Evolutionary conservation across 2,113 vertebrate genomes (phyloP), one percentile per base, ranked within the genome.

Genomic region (Hemiprocne comata): DNA sequence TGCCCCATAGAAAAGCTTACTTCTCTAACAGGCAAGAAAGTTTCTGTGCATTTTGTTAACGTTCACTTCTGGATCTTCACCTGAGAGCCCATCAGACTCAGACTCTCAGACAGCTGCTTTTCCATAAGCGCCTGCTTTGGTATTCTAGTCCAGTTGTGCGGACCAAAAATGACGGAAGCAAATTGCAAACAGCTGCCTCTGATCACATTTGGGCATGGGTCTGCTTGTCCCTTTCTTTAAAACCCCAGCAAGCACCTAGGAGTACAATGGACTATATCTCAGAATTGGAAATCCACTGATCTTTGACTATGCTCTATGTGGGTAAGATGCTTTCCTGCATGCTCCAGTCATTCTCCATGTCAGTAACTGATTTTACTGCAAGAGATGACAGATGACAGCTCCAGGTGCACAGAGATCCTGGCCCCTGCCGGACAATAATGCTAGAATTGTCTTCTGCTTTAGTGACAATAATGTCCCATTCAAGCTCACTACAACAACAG

Each of bases 91-190:
- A 36, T 33, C 54, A 69, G 79, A 31, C n/a, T 64, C 76, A 80
- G 40, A 26, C 21, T 80, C 34, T 20, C 4, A 57, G 2, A 70
- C 18, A 67, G 57, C 28, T 40, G 50, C 17, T 80, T 73, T 55
- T 57, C 51, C 13, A 0, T 16, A 60, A 79, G 34, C 1, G 1
- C 25, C 57, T 28, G 60, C 21, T 83, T 51, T 0, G 0, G 16
- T n/a, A 29, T 28, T 42, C 33, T 70, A 34, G 54, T 2, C 9
- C 4, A 13, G n/a, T 0, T 55, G 29, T 9, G 44, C 20, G 65
- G 54, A 76, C 13, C 34, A 19, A 83, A 85, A 54, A 6, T 5
- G 8, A 81, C 69, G 34, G 10, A 53, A 75, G 5, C 3, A n/a
- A 69, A 69, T 33, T 28, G 7, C 3, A 42, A 85, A 26, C 38